Base-by-base conservation (phyloP, 2,113 vertebrate species). In the Cygnus buccinator region DNA sequence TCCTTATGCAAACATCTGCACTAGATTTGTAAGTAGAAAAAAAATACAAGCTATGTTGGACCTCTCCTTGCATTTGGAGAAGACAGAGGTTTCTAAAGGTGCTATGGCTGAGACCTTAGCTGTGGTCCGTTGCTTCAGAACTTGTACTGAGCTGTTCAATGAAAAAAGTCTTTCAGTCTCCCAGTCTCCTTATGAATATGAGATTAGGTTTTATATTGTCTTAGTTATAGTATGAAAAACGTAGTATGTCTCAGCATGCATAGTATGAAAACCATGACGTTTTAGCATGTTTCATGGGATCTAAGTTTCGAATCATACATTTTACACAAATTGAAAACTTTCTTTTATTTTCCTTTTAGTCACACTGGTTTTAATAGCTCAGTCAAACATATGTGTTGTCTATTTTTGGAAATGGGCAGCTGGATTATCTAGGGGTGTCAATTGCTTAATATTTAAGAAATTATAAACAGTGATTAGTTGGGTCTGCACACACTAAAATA, bases 61-160 rank as follows among this genome's bases (percentile, higher is more conserved):
- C 16, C 5, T n/a, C 6, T 75, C 6, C 26, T 79, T 2, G 0
- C 20, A 9, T 37, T 10, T 41, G 2, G 3, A 16, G 44, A 79
- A 84, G 26, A 71, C 25, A 58, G n/a, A 78, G 8, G 25, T 83
- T 72, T 68, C 11, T 65, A 29, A 65, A 67, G 3, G 8, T 44
- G 22, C 11, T 31, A 0, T 17, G 12, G 16, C 29, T 80, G 33
- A 57, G 17, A 31, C 62, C 8, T 17, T 23, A 22, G 9, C 33
- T 82, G 15, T 62, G 12, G 7, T 44, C 33, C 6, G 20, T 79
- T 54, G 15, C 41, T 83, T 81, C 82, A 74, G 58, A 90, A 28
- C 21, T 31, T 17, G 67, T 77, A 16, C 19, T 62, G 50, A 78
- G 10, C 20, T 81, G 5, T 5, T 44, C n/a, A 7, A 15, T 0